Evolutionary conservation across 2,113 vertebrate genomes (phyloP).

Genomic region (Orientallactaga bullata): DNA sequence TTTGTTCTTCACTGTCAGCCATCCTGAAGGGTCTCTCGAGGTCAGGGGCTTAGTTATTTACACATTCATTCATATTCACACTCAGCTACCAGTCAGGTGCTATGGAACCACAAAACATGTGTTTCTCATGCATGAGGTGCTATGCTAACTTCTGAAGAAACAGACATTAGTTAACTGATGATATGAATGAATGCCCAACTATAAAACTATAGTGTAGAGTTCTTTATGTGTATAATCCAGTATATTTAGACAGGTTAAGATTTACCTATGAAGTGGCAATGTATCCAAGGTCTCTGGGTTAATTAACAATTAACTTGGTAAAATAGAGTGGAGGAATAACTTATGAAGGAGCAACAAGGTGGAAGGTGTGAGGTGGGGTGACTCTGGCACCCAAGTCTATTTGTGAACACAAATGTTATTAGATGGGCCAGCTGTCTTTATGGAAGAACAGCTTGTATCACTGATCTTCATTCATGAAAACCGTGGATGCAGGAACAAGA

Average conservation of each 20-base stretch:
- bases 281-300: neutral
- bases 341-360: neutral
- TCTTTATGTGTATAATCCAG: neutral
- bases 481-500: neutral
- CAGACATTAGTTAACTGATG: neutral
- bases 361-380: fast-evolving
- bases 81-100: neutral
- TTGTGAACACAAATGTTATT: neutral
- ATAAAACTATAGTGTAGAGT: neutral
- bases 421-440: neutral
- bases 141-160: neutral
- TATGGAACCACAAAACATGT: neutral
- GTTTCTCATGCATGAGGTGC: neutral
- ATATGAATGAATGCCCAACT: neutral
- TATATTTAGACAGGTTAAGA: neutral
- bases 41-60: neutral
- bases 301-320: neutral
- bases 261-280: neutral
- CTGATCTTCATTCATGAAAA: neutral
- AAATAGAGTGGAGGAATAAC: neutral
- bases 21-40: neutral
- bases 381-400: neutral
- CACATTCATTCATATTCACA: neutral
- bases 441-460: neutral
- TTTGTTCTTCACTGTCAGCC: neutral